Percentiles rank a stretch among this genome's conserved stretches.
Evolutionary conservation across 1,140 invertebrate species (phyloP).

Genomic region (Solen grandis): DNA sequence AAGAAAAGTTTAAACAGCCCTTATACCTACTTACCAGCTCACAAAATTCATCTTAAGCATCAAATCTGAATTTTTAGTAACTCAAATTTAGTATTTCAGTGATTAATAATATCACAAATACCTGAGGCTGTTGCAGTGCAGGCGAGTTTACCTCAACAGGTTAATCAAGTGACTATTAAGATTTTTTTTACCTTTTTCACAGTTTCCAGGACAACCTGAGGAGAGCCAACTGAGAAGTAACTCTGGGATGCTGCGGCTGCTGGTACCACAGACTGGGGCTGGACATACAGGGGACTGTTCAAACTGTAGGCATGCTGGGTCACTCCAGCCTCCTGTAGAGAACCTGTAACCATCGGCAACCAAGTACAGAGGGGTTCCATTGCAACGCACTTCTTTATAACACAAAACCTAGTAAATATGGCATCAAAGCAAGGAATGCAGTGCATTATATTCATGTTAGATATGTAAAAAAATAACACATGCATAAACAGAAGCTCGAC

Average conservation of each 20-base stretch:
- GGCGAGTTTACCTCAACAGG: too few relatives aligned
- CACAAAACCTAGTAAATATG: neutral
- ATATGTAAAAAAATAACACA: neutral
- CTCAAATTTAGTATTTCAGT: too few relatives aligned
- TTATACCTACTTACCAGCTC: too few relatives aligned
- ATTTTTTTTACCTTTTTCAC: slow-evolving; percentile 79
- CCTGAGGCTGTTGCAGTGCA: too few relatives aligned
- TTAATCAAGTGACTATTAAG: too few relatives aligned
- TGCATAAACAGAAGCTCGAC: neutral
- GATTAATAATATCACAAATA: too few relatives aligned
- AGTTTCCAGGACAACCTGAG: slow-evolving; percentile 79
- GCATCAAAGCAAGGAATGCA: neutral
- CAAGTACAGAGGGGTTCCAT: neutral
- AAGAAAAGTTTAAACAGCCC: too few relatives aligned
- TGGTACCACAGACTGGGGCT: neutral
- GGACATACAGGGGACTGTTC: slow-evolving; percentile 74
- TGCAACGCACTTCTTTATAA: neutral
- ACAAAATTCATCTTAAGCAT: too few relatives aligned
- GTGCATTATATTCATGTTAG: neutral
- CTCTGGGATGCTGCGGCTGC: neutral
- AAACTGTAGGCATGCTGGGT: slow-evolving; percentile 79
- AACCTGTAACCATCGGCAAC: slow-evolving; percentile 70
- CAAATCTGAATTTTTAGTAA: too few relatives aligned
- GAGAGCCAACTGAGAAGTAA: slow-evolving; percentile 67
- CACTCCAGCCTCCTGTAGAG: slow-evolving; percentile 79